Conservation (phyloP, 2,113 vertebrate species). For the Rhynchomys soricoides region DNA sequence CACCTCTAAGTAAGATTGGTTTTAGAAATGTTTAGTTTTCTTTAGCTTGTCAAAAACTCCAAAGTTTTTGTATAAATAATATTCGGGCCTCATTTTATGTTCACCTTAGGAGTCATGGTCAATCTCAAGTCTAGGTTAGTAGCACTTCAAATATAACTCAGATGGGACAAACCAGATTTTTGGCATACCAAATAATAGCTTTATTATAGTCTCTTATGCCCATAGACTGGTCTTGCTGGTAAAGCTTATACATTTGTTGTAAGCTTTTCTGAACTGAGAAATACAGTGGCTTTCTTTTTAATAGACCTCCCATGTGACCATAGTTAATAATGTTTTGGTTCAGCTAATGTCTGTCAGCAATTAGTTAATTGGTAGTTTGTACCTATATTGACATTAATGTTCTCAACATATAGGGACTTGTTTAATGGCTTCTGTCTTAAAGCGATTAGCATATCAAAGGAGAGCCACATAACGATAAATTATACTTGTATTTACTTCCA, state of each 20-base stretch:
- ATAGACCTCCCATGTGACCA: slow-evolving; percentile 9
- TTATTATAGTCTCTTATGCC: background rate
- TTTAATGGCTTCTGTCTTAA: slow-evolving; percentile 61
- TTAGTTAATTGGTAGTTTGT: slow-evolving; percentile 60
- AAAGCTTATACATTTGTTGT: slow-evolving; percentile 40
- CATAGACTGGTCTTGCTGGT: slow-evolving; percentile 25
- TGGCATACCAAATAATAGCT: background rate
- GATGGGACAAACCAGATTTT: slow-evolving; percentile 28
- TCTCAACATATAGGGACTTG: slow-evolving; percentile 28
- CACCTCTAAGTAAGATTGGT: slow-evolving; percentile 29
- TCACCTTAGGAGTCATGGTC: background rate
- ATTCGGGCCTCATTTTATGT: slow-evolving; percentile 4
- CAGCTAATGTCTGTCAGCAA: slow-evolving; percentile 50
- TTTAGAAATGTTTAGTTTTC: slow-evolving; percentile 37
- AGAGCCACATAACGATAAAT: slow-evolving; percentile 39
- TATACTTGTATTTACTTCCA: slow-evolving; percentile 57
- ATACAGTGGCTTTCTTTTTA: slow-evolving; percentile 24
- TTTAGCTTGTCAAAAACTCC: background rate
- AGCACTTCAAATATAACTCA: slow-evolving; percentile 30
- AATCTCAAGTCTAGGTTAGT: slow-evolving; percentile 6
- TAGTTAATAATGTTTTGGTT: slow-evolving; percentile 60
- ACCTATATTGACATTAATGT: slow-evolving; percentile 21
- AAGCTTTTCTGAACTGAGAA: slow-evolving; percentile 58
- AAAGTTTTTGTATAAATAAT: slow-evolving; percentile 33
- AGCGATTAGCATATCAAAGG: slow-evolving; percentile 58